A percentile compares a stretch with the other conserved stretches of the same genome.
These are phyloP conservation scores for Chaenodraco wilsoni DNA, from an alignment of 2,797 vertebrate genomes.

Conservation along the genomic window DNA sequence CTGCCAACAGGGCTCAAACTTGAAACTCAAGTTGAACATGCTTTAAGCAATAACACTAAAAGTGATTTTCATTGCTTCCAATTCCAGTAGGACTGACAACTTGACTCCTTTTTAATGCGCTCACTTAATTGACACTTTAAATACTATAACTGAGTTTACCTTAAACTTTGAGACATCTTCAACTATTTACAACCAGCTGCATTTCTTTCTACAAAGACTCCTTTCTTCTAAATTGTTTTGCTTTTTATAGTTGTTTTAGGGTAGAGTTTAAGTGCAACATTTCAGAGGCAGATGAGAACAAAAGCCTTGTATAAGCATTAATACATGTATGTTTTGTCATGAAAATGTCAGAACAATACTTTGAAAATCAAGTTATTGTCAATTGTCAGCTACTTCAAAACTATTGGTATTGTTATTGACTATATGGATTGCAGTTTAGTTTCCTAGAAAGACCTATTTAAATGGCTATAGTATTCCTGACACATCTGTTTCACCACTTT, in stretches of 20 bases:
- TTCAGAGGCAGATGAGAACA: not conserved
- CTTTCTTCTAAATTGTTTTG: not conserved
- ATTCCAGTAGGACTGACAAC: not conserved
- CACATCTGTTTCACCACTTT: conserved; percentile 5
- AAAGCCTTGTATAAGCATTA: not conserved
- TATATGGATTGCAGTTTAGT: not conserved
- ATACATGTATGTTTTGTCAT: conserved; percentile 21
- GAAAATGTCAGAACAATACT: conserved; percentile 10
- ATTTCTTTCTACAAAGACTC: no score
- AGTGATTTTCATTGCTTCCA: not conserved
- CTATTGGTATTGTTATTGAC: not conserved
- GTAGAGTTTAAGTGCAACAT: not conserved
- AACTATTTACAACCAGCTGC: no score
- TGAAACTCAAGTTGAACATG: not conserved
- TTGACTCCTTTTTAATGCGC: not conserved
- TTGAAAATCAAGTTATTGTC: conserved; percentile 20
- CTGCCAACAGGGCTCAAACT: not conserved
- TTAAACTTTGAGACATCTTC: no score
- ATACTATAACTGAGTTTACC: not conserved
- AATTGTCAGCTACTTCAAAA: not conserved
- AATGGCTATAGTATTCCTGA: not conserved
- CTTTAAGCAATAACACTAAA: no score
- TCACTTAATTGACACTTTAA: not conserved
- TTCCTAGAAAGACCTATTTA: not conserved
- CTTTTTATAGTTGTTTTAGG: not conserved